Percentiles rank a stretch among this genome's conserved stretches.
These are phyloP conservation scores for Epirrita christyi DNA, from an alignment of 2,888 invertebrate genomes.

Conservation along the genomic window DNA sequence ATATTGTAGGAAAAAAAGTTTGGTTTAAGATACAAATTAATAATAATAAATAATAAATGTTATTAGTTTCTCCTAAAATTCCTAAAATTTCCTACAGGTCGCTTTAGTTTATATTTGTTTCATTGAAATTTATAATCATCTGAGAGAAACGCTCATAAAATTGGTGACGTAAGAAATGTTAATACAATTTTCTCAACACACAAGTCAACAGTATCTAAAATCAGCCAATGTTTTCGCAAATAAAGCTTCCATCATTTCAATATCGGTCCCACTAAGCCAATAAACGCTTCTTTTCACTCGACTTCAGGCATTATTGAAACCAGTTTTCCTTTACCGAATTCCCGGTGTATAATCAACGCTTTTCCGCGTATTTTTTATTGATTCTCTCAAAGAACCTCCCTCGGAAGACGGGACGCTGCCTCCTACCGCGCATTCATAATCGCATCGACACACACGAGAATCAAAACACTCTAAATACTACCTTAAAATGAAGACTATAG, in stretches of 20 bases:
- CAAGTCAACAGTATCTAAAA: slow-evolving; percentile 4
- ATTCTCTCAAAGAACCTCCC: slow-evolving; percentile 71
- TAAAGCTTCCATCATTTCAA: slow-evolving; percentile 45
- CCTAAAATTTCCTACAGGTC: too few species aligned
- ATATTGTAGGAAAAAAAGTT: too few species aligned
- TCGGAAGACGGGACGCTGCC: slow-evolving; percentile 78
- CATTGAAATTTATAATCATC: too few species aligned
- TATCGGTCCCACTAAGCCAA: slow-evolving; percentile 49
- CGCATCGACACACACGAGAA: slow-evolving; percentile 78
- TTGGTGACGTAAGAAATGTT: neutral
- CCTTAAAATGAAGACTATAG: slow-evolving; percentile 60
- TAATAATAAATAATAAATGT: too few species aligned
- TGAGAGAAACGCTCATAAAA: too few species aligned
- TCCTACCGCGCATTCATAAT: slow-evolving; percentile 85
- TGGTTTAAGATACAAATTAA: too few species aligned
- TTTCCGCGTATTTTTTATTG: slow-evolving; percentile 84
- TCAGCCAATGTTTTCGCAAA: slow-evolving; percentile 32
- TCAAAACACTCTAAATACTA: slow-evolving; percentile 56
- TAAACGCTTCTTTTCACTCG: slow-evolving; percentile 59
- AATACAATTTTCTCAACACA: neutral
- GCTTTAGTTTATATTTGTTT: too few species aligned
- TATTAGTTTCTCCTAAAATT: too few species aligned
- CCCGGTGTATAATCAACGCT: slow-evolving; percentile 83
- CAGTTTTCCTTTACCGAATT: slow-evolving; percentile 69
- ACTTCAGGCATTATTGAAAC: slow-evolving; percentile 68